Evolutionary conservation across 2,888 invertebrate genomes (phyloP).

Genomic region (Melipona beecheii): DNA sequence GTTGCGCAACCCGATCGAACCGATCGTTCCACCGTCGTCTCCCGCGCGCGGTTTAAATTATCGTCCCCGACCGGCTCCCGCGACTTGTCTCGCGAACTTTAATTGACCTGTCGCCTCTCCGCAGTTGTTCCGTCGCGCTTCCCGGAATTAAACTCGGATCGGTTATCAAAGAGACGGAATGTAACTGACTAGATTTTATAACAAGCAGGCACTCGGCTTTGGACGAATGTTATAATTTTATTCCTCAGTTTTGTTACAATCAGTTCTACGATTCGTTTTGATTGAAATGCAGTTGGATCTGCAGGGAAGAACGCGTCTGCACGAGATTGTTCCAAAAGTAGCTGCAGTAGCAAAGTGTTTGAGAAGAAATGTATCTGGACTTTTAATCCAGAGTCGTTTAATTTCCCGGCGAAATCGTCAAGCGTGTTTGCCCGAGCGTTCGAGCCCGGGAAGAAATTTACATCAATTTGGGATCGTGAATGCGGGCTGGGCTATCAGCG

Average conservation of each 20-base stretch:
- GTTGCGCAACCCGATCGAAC: slow-evolving; percentile 79
- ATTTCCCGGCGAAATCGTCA: background rate
- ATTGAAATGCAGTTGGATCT: no score
- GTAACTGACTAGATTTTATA: no score
- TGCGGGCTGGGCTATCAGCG: slow-evolving; percentile 24
- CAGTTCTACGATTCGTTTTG: no score
- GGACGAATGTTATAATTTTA: no score
- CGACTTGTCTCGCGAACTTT: slow-evolving; percentile 17
- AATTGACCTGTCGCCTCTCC: slow-evolving; percentile 28
- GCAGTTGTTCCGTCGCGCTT: no score
- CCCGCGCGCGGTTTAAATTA: background rate
- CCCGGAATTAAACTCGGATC: background rate
- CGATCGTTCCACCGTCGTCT: slow-evolving; percentile 21
- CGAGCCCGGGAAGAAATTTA: slow-evolving; percentile 16
- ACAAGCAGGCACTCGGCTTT: no score
- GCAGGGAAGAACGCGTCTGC: no score
- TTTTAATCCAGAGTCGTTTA: background rate
- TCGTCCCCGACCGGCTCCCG: background rate
- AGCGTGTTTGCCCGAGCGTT: background rate
- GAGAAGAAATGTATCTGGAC: no score
- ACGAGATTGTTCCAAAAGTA: no score
- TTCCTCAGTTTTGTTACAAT: no score
- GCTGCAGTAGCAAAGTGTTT: no score
- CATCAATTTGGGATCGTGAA: slow-evolving; percentile 26
- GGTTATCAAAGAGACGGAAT: no score